Evolutionary conservation across 2,888 invertebrate genomes (phyloP).

Genomic region (Agrotis puta): DNA sequence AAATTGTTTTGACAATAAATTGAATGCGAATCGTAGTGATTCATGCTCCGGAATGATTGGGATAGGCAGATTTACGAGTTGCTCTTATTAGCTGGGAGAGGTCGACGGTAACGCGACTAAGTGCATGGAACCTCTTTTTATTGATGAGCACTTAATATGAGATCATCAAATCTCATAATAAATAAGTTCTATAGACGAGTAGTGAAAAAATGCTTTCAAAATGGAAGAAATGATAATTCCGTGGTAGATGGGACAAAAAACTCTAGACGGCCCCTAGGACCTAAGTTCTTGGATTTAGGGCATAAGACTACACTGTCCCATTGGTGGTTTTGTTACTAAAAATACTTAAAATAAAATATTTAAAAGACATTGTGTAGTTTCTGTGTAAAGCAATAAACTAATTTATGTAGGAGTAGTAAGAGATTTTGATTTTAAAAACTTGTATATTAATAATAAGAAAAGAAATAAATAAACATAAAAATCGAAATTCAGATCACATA

Average conservation of each 20-base stretch:
- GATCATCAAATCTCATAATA: too few relatives aligned
- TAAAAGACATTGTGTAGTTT: too few relatives aligned
- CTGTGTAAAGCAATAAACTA: too few relatives aligned
- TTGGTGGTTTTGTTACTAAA: too few relatives aligned
- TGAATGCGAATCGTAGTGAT: slow-evolving; percentile 36
- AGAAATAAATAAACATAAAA: slow-evolving; percentile 49
- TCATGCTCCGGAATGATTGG: slow-evolving; percentile 43
- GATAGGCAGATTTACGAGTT: slow-evolving; percentile 44
- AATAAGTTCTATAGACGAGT: background rate
- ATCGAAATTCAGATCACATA: slow-evolving; percentile 71
- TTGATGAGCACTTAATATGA: background rate
- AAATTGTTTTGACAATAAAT: slow-evolving; percentile 61
- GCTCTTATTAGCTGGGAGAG: slow-evolving; percentile 26
- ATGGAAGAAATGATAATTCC: too few relatives aligned
- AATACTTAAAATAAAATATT: too few relatives aligned
- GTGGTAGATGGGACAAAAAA: too few relatives aligned
- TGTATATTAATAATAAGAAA: slow-evolving; percentile 27
- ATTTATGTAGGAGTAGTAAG: too few relatives aligned
- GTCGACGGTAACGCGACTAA: slow-evolving; percentile 28
- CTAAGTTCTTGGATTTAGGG: too few relatives aligned
- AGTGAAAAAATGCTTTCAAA: too few relatives aligned
- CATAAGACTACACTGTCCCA: too few relatives aligned
- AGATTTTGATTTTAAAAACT: background rate
- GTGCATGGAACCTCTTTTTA: background rate
- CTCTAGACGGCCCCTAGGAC: too few relatives aligned